These are phyloP conservation scores for Watsonalla cultraria DNA, from an alignment of 2,888 invertebrate species.

Conservation along the genomic window DNA sequence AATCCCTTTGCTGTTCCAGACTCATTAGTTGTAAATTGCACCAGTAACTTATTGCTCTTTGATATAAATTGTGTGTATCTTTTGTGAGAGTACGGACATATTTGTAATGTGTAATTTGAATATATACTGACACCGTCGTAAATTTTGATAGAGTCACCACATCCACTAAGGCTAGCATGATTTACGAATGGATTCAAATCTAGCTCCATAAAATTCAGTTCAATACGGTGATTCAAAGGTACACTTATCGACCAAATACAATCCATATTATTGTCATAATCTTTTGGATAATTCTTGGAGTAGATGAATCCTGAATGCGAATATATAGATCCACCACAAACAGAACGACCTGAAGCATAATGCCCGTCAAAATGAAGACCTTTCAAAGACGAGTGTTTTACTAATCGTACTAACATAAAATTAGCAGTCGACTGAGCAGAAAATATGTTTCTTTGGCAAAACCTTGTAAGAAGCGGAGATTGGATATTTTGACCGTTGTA, in stretches of 20 bases:
- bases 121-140: constrained; percentile 43
- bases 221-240: constrained; percentile 82
- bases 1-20: constrained; percentile 86
- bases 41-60: constrained; percentile 79
- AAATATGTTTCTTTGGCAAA: constrained; percentile 78
- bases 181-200: constrained; percentile 80
- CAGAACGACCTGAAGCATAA: constrained; percentile 51
- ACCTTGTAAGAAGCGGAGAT: constrained; percentile 76
- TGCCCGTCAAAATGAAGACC: constrained; percentile 82
- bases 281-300: constrained; percentile 90
- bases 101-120: constrained; percentile 73
- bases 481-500: constrained; percentile 82
- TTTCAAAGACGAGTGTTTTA: constrained; percentile 73
- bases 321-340: constrained; percentile 86
- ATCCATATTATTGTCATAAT: constrained; percentile 85
- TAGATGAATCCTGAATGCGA: constrained; percentile 82
- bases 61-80: constrained; percentile 62
- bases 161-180: constrained; percentile 23
- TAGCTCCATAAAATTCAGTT: constrained; percentile 84
- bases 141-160: constrained; percentile 52
- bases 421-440: constrained; percentile 82
- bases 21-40: constrained; percentile 82
- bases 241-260: constrained; percentile 89
- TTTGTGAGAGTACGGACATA: constrained; percentile 49
- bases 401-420: constrained; percentile 83